These are phyloP conservation scores for Habroteleia sp. DNA, from an alignment of 2,888 invertebrate species.

Conservation along the genomic window DNA sequence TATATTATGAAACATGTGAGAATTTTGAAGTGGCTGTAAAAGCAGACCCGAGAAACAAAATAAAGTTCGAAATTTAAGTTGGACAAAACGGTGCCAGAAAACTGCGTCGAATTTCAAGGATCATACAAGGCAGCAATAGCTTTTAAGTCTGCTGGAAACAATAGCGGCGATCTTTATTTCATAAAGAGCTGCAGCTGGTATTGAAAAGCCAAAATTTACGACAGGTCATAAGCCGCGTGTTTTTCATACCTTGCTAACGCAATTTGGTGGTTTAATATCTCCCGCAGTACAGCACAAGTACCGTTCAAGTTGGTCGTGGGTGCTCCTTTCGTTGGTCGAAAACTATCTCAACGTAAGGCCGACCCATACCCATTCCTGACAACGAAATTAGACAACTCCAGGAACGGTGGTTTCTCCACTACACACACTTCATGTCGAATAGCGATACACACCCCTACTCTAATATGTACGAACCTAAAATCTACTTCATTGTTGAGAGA, in stretches of 20 bases:
- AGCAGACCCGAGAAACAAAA: too few relatives aligned
- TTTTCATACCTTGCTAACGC: slow-evolving; percentile 54
- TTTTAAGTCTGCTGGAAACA: slow-evolving; percentile 30
- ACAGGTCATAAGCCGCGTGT: slow-evolving; percentile 56
- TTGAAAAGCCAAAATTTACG: slow-evolving; percentile 58
- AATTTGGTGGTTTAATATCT: slow-evolving; percentile 57
- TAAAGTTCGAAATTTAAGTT: too few relatives aligned
- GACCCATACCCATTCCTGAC: slow-evolving; percentile 40
- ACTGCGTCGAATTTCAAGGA: slow-evolving; percentile 12
- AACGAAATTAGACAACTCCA: slow-evolving; percentile 58
- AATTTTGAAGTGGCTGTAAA: too few relatives aligned
- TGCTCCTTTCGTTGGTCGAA: slow-evolving; percentile 49
- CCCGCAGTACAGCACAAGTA: slow-evolving; percentile 46
- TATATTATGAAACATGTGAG: too few relatives aligned
- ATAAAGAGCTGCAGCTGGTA: slow-evolving; percentile 46
- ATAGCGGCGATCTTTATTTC: slow-evolving; percentile 29
- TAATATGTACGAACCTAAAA: slow-evolving; percentile 27
- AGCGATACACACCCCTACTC: slow-evolving; percentile 50
- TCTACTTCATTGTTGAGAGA: slow-evolving; percentile 41
- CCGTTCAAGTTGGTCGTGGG: slow-evolving; percentile 47
- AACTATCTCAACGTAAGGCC: slow-evolving; percentile 34
- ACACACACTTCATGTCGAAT: slow-evolving; percentile 53
- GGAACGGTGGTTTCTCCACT: slow-evolving; percentile 41
- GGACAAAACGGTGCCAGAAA: slow-evolving; percentile 3
- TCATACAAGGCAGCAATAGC: slow-evolving; percentile 15